These are phyloP conservation scores for Temnothorax nylanderi DNA, from an alignment of 1,140 invertebrate species.

Conservation along the genomic window DNA sequence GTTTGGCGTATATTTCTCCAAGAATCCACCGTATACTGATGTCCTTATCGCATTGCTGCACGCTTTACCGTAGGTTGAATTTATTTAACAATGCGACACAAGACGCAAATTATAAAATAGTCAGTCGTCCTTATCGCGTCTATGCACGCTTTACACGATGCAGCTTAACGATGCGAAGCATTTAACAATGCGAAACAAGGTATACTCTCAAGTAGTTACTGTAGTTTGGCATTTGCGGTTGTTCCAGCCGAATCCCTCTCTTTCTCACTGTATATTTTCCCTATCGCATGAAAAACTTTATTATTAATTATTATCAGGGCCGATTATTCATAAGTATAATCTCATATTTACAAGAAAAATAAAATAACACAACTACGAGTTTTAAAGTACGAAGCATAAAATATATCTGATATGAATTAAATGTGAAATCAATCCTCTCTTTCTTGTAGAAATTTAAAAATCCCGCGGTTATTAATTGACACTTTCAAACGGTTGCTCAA, in stretches of 20 bases:
- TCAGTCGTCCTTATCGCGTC: constrained; percentile 31
- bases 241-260: neutral
- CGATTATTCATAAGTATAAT: neutral
- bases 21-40: constrained; percentile 49
- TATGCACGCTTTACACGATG: constrained; percentile 31
- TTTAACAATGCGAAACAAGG: constrained; percentile 49
- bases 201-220: neutral
- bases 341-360: neutral
- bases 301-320: constrained; percentile 18
- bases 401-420: constrained; percentile 5
- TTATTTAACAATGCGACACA: constrained; percentile 48
- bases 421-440: constrained; percentile 2
- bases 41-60: constrained; percentile 48
- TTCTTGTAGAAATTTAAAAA: no score
- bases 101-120: constrained; percentile 45
- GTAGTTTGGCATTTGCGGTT: neutral
- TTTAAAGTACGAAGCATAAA: neutral
- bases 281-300: neutral
- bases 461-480: neutral
- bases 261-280: neutral
- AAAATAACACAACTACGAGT: neutral
- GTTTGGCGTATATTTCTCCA: constrained; percentile 52
- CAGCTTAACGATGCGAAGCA: constrained; percentile 10
- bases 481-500: neutral
- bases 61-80: constrained; percentile 33